phyloP scores from a whole-genome alignment of 2,888 invertebrate genomes.

The Lamproptera curius region DNA sequence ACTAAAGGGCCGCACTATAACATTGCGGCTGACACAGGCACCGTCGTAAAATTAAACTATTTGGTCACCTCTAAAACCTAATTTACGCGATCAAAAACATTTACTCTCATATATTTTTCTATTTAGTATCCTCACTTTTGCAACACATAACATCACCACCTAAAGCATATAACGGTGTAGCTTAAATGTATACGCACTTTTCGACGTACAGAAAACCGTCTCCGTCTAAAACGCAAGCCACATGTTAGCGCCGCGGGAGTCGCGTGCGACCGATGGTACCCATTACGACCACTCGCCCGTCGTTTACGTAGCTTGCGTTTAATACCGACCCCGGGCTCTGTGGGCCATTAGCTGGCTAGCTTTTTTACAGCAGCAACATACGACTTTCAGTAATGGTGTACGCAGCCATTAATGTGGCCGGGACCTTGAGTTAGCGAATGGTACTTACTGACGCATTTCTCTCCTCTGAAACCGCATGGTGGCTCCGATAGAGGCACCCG shows the following conservation, averaged over 20 bases:
- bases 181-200: too few relatives aligned
- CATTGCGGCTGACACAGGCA: too few relatives aligned
- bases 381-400: conserved; percentile 23
- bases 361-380: conserved; percentile 46
- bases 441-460: conserved; percentile 92
- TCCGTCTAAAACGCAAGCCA: conserved; percentile 9
- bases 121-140: too few relatives aligned
- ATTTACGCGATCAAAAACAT: too few relatives aligned
- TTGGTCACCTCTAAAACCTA: too few relatives aligned
- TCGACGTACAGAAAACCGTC: not conserved
- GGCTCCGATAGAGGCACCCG: conserved; percentile 91
- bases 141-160: too few relatives aligned
- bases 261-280: conserved; percentile 52
- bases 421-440: conserved; percentile 20
- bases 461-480: conserved; percentile 92
- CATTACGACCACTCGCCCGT: conserved; percentile 55
- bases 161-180: too few relatives aligned
- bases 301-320: conserved; percentile 54
- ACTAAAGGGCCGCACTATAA: too few relatives aligned
- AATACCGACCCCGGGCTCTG: conserved; percentile 45
- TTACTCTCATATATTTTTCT: too few relatives aligned
- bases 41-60: too few relatives aligned
- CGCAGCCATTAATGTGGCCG: conserved; percentile 16
- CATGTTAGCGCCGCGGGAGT: conserved; percentile 28
- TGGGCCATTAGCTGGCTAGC: conserved; percentile 40